Conservation (phyloP, 2,888 invertebrate species). For the Ochropleura leucogaster region DNA sequence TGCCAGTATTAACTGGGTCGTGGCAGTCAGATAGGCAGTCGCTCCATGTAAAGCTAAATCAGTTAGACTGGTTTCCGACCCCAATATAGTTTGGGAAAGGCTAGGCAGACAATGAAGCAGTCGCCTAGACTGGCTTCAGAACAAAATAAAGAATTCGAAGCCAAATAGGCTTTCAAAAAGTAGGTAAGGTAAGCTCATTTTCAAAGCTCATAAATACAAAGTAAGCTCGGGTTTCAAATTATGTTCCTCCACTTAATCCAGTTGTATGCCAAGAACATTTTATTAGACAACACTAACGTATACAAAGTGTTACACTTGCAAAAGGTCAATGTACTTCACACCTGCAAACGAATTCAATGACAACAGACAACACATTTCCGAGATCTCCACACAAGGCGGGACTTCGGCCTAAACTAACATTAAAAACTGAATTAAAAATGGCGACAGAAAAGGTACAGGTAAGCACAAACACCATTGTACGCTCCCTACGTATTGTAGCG, state of each 20-base stretch:
- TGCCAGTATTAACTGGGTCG: too few relatives aligned
- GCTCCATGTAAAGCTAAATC: too few relatives aligned
- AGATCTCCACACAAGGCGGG: constrained; percentile 4
- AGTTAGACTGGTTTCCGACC: too few relatives aligned
- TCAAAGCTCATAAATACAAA: constrained; percentile 46
- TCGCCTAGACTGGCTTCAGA: not conserved
- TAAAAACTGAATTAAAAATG: constrained; percentile 43
- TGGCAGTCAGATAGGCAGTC: too few relatives aligned
- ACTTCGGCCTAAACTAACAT: constrained; percentile 52
- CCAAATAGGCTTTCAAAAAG: constrained; percentile 14
- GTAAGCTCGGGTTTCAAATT: constrained; percentile 31
- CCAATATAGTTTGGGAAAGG: too few relatives aligned
- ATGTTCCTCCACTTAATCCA: constrained; percentile 34
- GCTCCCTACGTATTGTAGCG: constrained; percentile 15
- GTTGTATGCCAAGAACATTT: constrained; percentile 10
- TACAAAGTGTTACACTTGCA: constrained; percentile 5
- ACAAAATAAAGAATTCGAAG: not conserved
- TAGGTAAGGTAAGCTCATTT: constrained; percentile 35
- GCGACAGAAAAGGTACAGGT: constrained; percentile 26
- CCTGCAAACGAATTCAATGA: constrained; percentile 24
- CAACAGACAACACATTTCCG: not conserved
- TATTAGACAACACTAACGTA: constrained; percentile 22
- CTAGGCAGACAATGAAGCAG: too few relatives aligned
- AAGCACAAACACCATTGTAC: constrained; percentile 26
- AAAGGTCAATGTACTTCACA: constrained; percentile 10